phyloP scores from a whole-genome alignment of 2,113 vertebrate genomes.

The Rissa tridactyla region DNA sequence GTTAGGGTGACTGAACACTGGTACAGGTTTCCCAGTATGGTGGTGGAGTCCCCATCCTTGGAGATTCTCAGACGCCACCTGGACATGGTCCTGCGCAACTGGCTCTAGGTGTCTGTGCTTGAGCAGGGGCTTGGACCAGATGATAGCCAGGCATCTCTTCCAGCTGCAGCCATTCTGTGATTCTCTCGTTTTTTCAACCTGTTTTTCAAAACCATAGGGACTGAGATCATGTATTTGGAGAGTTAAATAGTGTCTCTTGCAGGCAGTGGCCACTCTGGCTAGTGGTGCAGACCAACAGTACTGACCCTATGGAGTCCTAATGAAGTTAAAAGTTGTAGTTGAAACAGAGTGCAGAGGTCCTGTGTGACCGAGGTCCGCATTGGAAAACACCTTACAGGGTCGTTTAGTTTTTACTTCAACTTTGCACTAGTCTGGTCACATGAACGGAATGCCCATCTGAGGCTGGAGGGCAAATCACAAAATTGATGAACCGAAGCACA shows the following conservation, averaged over 20 bases:
- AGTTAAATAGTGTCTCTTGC: background rate
- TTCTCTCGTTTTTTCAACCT: background rate
- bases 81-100: background rate
- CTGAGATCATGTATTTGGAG: background rate
- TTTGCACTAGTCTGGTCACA: background rate
- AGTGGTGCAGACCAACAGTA: background rate
- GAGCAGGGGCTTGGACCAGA: background rate
- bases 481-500: accelerated
- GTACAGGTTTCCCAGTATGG: background rate
- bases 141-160: background rate
- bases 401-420: background rate
- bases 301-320: background rate
- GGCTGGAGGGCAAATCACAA: background rate
- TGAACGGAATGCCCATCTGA: background rate
- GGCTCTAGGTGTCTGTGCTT: background rate
- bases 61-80: background rate
- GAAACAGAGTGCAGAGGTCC: background rate
- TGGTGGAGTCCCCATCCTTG: background rate
- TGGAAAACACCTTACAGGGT: background rate
- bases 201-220: background rate
- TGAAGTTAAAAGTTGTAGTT: background rate
- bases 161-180: background rate
- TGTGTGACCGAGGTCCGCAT: background rate
- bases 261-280: background rate
- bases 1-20: background rate